Conservation (phyloP, 2,888 invertebrate species). For the Anagyrus pseudococci region DNA sequence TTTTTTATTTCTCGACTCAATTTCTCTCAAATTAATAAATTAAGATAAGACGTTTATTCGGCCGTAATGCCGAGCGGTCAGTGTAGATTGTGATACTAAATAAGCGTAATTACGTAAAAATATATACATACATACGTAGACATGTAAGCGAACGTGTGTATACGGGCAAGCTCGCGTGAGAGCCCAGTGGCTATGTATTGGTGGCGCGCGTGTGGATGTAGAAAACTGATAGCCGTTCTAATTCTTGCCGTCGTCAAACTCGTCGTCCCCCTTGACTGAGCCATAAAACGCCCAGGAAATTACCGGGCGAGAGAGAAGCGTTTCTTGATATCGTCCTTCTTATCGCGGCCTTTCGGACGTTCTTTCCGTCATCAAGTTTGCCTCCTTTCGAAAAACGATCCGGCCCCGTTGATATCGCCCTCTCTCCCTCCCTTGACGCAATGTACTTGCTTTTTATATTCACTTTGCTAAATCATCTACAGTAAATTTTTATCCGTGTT, state of each 20-base stretch:
- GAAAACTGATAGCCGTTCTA: constrained; percentile 47
- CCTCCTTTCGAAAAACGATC: constrained; percentile 29
- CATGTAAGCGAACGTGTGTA: neutral
- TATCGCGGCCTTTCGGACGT: constrained; percentile 40
- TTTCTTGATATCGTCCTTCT: constrained; percentile 35
- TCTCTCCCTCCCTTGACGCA: neutral
- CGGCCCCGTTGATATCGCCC: neutral
- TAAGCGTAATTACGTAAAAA: constrained; percentile 9
- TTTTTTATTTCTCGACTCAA: no score
- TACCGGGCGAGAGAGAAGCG: constrained; percentile 47
- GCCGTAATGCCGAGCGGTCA: no score
- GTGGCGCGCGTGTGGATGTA: constrained; percentile 1
- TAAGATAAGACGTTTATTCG: no score
- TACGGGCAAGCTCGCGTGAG: no score
- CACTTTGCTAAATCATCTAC: constrained; percentile 2
- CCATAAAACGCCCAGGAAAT: constrained; percentile 59
- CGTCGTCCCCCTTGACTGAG: constrained; percentile 51
- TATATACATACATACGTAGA: neutral
- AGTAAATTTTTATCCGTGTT: no score
- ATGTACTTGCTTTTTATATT: constrained; percentile 1
- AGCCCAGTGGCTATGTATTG: no score
- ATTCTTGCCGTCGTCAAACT: constrained; percentile 54
- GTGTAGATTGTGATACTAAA: constrained; percentile 11
- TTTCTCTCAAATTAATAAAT: no score
- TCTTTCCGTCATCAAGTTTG: constrained; percentile 21